Base-by-base conservation (phyloP, 2,888 invertebrate species). In the Rhagium mordax region DNA sequence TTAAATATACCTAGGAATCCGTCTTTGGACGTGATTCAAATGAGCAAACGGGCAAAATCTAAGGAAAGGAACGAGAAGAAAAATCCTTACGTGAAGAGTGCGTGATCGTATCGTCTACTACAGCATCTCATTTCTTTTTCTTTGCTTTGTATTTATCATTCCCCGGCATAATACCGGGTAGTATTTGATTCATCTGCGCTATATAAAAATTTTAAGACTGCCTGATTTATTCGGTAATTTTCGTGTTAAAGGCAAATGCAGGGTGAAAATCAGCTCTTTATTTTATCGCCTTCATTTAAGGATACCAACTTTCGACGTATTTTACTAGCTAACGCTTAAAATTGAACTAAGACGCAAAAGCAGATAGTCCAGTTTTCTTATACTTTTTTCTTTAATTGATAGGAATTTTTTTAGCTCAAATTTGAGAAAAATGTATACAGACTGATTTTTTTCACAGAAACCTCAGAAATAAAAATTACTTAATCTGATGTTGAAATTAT, bases 121-220 rank as follows among this genome's bases (percentile, higher is more conserved):
- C 16, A 18, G 59, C 29, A 60, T 60, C 59, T 60, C 59, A 60
- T 60, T 60, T 20, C 33, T 60, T 33, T 60, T 60, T 33, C 33
- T 29, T 60, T 29, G 59, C 33, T 27, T 60, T 60, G 59, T 29
- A 60, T 60, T 60, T 60, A 33, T 60, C 59, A 33, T 33, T 16
- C 15, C 16, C 33, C 29, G 18, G 29, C 57, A 29, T 27, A 57
- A 16, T 10, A 57, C 15, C 29, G 8, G 15, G 13, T 24, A 29
- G 27, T 8, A 57, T 27, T 27, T 24, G 15, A 27, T 57, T 27
- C 27, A 27, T 57, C 16, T 57, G 7, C 18, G 51, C 49, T 20
- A 16, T 51, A 16, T 13, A 41, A 41, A 41, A 41, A 41, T 41
- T 41, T 41, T 41, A 13, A 41, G n/a, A 41, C 41, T 15, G 41